phyloP scores from a whole-genome alignment of 1,140 invertebrate genomes.

The Fopius arisanus region DNA sequence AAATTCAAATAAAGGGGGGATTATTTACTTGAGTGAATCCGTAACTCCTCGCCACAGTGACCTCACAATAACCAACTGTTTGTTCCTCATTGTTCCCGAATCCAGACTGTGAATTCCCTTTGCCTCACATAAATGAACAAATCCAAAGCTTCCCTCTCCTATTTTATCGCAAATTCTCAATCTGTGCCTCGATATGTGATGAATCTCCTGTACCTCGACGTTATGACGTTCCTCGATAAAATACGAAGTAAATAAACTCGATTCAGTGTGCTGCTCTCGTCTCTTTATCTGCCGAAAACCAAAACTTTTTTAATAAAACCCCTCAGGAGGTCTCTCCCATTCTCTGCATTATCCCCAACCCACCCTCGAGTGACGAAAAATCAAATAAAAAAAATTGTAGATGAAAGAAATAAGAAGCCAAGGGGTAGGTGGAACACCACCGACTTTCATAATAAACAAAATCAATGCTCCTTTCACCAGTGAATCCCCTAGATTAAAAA shows the following conservation, averaged over 20 bases:
- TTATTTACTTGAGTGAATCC: constrained; percentile 71
- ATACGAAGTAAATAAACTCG: constrained; percentile 68
- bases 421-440: neutral
- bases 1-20: constrained; percentile 16
- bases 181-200: constrained; percentile 77
- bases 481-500: neutral
- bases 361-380: neutral
- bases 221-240: constrained; percentile 44
- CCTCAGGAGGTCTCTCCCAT: neutral
- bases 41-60: constrained; percentile 75
- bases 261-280: constrained; percentile 68
- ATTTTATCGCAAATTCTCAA: constrained; percentile 85
- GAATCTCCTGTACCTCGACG: constrained; percentile 47
- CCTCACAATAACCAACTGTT: constrained; percentile 77
- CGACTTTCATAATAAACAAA: neutral
- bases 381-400: neutral
- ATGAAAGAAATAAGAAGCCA: neutral
- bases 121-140: constrained; percentile 82
- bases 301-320: constrained; percentile 1
- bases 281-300: constrained; percentile 66
- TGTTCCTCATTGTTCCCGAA: constrained; percentile 69
- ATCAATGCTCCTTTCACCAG: neutral
- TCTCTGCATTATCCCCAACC: neutral
- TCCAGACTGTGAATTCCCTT: constrained; percentile 72
- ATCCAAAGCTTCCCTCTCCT: constrained; percentile 87